Evolutionary conservation across 2,113 vertebrate genomes (phyloP).

Genomic region (Nesoenas mayeri): DNA sequence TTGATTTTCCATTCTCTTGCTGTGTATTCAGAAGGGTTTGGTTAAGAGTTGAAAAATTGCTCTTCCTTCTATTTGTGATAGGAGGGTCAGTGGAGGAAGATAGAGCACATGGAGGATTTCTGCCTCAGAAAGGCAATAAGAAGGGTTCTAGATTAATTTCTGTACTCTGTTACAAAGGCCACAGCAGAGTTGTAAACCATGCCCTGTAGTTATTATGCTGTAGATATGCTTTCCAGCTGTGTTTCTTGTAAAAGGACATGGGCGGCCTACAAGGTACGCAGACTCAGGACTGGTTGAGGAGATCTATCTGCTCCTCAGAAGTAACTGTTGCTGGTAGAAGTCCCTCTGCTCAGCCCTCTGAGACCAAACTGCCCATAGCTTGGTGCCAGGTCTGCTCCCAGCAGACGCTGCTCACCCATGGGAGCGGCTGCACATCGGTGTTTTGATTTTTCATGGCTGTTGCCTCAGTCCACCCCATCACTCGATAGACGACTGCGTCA

Average conservation of each 20-base stretch:
- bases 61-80: background rate
- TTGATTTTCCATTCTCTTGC: background rate
- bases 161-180: background rate
- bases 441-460: background rate
- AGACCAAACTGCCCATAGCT: fast-evolving
- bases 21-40: background rate
- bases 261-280: background rate
- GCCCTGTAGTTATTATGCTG: background rate
- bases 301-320: background rate
- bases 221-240: background rate
- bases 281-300: background rate
- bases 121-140: background rate
- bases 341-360: background rate
- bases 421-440: fast-evolving
- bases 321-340: background rate
- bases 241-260: background rate
- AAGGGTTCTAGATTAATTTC: background rate
- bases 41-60: background rate
- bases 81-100: background rate
- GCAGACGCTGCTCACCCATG: fast-evolving
- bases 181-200: background rate
- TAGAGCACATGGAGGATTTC: background rate
- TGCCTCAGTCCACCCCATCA: background rate
- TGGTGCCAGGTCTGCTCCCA: background rate
- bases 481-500: background rate